Percentiles rank a stretch among this genome's conserved stretches.
These are phyloP conservation scores for Caprella mutica DNA, from an alignment of 2,888 invertebrate genomes.

Conservation along the genomic window DNA sequence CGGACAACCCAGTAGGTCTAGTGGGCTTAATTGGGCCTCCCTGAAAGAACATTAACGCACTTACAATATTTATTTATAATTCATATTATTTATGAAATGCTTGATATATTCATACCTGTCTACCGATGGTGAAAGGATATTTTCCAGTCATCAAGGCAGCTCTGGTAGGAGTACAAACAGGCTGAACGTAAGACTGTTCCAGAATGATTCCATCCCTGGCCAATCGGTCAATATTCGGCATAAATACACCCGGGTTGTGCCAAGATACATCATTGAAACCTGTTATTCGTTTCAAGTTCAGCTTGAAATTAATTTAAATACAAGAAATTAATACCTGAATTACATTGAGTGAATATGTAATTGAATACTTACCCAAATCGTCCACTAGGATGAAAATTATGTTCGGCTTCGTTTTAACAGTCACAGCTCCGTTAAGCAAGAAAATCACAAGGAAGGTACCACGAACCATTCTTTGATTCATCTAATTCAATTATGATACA, in stretches of 20 bases:
- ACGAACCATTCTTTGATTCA: too few relatives aligned
- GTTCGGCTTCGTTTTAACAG: too few relatives aligned
- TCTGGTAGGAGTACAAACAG: slow-evolving; percentile 80
- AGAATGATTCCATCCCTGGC: slow-evolving; percentile 55
- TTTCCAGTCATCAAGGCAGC: slow-evolving; percentile 73
- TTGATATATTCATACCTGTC: slow-evolving; percentile 35
- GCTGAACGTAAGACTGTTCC: slow-evolving; percentile 77
- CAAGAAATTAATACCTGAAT: background rate
- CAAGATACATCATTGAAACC: slow-evolving; percentile 35
- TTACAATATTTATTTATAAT: background rate
- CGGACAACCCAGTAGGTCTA: slow-evolving; percentile 69
- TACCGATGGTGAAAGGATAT: slow-evolving; percentile 78
- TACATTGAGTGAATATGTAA: too few relatives aligned
- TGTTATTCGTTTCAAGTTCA: background rate
- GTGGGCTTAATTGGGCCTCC: slow-evolving; percentile 60
- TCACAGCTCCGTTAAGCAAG: too few relatives aligned
- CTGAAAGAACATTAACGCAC: slow-evolving; percentile 68
- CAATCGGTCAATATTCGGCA: slow-evolving; percentile 41
- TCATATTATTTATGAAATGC: background rate
- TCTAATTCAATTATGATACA: too few relatives aligned
- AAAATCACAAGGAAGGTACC: too few relatives aligned
- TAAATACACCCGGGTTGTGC: slow-evolving; percentile 41
- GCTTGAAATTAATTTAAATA: background rate
- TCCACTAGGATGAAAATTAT: too few relatives aligned
- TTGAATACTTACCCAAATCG: too few relatives aligned